A percentile compares a stretch with the other conserved stretches of the same genome.
Conservation (phyloP, 2,113 vertebrate genomes). For the Plotosus lineatus region DNA sequence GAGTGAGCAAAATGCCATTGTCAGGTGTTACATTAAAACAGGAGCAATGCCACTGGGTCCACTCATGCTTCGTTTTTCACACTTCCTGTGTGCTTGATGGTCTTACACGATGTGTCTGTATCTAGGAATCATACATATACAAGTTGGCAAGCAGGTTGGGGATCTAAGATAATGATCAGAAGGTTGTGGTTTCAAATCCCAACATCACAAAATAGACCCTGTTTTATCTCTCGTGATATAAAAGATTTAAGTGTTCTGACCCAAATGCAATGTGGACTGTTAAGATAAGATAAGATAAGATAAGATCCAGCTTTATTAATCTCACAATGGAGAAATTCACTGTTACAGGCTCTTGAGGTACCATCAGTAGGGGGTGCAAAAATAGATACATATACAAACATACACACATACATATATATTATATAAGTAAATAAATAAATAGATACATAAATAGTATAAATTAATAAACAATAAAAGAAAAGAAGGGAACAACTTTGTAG, state of each 20-base stretch:
- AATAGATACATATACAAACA: too few relatives aligned
- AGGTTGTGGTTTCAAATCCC: background rate
- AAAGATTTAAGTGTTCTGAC: background rate
- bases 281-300: too few relatives aligned
- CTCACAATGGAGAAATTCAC: too few relatives aligned
- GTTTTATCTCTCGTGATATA: background rate
- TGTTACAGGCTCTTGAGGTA: too few relatives aligned
- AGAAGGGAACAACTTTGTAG: too few relatives aligned
- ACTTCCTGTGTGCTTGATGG: constrained; percentile 19
- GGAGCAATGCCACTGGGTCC: constrained; percentile 17
- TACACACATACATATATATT: too few relatives aligned
- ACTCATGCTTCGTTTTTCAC: constrained; percentile 44
- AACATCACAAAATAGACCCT: background rate
- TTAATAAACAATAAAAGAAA: too few relatives aligned
- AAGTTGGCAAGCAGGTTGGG: background rate
- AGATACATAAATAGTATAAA: too few relatives aligned
- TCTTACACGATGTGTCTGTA: constrained; percentile 18
- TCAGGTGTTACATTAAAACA: constrained; percentile 53
- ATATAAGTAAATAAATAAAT: too few relatives aligned
- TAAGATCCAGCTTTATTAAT: too few relatives aligned
- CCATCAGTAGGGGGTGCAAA: too few relatives aligned
- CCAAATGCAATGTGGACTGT: too few relatives aligned
- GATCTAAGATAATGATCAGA: background rate
- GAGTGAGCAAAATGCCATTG: constrained; percentile 42
- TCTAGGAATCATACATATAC: constrained; percentile 6